A percentile compares a stretch with the other conserved stretches of the same genome.
Conservation (phyloP, 2,888 invertebrate genomes). For the Limnephilus auricula region DNA sequence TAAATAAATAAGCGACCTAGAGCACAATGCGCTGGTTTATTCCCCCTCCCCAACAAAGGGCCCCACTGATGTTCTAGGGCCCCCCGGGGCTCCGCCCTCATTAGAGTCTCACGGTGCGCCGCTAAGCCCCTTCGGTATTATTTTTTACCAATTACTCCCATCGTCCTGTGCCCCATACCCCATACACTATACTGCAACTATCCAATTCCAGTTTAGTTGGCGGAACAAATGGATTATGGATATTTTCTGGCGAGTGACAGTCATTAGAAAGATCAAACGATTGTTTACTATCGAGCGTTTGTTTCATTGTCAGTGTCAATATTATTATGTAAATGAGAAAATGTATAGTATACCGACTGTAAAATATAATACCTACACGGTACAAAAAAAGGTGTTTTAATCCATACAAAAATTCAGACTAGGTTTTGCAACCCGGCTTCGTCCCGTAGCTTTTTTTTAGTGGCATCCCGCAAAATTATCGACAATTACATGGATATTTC, state of each 20-base stretch:
- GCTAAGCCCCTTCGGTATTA: constrained; percentile 48
- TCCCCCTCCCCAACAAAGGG: constrained; percentile 42
- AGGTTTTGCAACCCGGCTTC: background rate
- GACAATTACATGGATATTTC: no score
- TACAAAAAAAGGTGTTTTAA: background rate
- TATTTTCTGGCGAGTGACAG: constrained; percentile 25
- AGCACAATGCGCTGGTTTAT: constrained; percentile 48
- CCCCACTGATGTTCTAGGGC: constrained; percentile 40
- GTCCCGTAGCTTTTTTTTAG: background rate
- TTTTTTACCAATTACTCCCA: constrained; percentile 59
- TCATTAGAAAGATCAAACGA: constrained; percentile 15
- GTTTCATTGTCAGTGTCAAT: background rate
- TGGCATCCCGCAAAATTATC: no score
- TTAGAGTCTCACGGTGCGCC: constrained; percentile 61
- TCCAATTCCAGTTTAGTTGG: constrained; percentile 56
- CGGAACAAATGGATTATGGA: constrained; percentile 55
- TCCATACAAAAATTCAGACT: background rate
- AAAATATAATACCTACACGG: no score
- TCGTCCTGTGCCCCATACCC: background rate
- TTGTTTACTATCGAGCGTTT: background rate
- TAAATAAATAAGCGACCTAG: constrained; percentile 62
- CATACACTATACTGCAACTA: constrained; percentile 41
- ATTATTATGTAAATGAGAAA: background rate
- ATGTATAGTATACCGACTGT: background rate
- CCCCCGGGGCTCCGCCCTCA: constrained; percentile 58